Base-by-base conservation (phyloP, 2,113 vertebrate genomes). In the Caloenas nicobarica region DNA sequence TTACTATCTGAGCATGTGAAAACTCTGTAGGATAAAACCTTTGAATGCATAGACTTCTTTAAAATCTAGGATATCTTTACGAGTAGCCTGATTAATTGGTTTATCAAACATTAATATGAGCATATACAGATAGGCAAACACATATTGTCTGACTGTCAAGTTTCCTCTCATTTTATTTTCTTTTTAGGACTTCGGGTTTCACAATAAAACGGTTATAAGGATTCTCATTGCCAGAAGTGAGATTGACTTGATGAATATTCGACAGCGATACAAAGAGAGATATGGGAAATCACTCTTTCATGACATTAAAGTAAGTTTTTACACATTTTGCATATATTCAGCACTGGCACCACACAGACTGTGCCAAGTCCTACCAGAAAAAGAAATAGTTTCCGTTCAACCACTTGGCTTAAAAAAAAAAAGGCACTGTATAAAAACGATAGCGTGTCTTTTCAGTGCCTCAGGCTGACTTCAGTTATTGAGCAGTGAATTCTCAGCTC, bases 191-290 rank as follows among this genome's bases (percentile, higher is more conserved):
- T 97, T 97, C 14, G 98, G 98, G 21, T 98, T 98, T 91, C 98
- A 98, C 73, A 98, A 98, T 51, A 98, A 98, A 97, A 98, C 98
- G 9, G 33, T 98, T 70, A 98, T 98, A 95, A 97, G 98, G 84
- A 98, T 97, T 88, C 89, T 98, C 28, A 96, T 98, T n/a, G 93
- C 98, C 92, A 97, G 98, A 93, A 98, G 98, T 89, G 98, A 98
- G 97, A 98, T 98, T 66, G 98, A 98, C 54, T 81, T 98, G 65
- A 95, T 98, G 97, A 98, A 83, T 64, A 97, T 98, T 79, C 95
- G 97, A 38, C 98, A 97, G 73, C 92, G 77, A 50, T 98, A 98
- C 95, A 98, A 98, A 91, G 98, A 98, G 72, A 97, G 97, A 98
- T 98, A 98, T 0, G 98, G 98, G 51, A 98, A 98, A 95, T 98